These are phyloP conservation scores for Sylvia borin DNA, from an alignment of 2,797 vertebrate genomes.

Conservation along the genomic window DNA sequence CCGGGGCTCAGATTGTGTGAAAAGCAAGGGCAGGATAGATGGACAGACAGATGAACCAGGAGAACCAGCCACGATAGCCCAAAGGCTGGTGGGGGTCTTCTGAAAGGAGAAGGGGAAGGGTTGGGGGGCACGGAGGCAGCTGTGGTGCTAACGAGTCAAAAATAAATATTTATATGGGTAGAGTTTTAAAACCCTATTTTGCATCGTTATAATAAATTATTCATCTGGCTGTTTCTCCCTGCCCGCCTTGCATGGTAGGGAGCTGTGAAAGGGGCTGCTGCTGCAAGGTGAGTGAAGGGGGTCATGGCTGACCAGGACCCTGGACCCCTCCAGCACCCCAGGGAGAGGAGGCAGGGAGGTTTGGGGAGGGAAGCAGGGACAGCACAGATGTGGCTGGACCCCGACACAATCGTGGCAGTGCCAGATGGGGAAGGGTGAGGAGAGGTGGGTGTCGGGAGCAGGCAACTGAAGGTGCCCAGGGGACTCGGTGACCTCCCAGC, in stretches of 20 bases:
- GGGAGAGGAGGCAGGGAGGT: background rate
- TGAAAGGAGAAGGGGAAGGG: background rate
- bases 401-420: accelerated
- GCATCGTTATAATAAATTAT: constrained; percentile 74
- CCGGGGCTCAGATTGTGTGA: background rate
- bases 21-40: background rate
- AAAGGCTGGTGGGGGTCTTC: background rate
- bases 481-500: background rate
- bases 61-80: background rate
- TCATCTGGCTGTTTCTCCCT: constrained; percentile 60
- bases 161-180: constrained; percentile 74
- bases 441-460: background rate
- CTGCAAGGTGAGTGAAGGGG: background rate
- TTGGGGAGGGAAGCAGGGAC: background rate
- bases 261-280: background rate
- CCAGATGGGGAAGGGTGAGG: constrained; percentile 3
- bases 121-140: background rate
- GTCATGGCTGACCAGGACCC: background rate
- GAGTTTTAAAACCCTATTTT: constrained; percentile 68
- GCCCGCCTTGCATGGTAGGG: background rate
- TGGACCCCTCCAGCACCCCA: background rate
- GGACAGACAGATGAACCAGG: background rate
- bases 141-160: constrained; percentile 45
- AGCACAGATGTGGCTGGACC: background rate
- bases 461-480: background rate